A percentile compares a stretch with the other conserved stretches of the same genome.
Conservation (phyloP, 2,797 vertebrate genomes). For the Cottoperca gobio region DNA sequence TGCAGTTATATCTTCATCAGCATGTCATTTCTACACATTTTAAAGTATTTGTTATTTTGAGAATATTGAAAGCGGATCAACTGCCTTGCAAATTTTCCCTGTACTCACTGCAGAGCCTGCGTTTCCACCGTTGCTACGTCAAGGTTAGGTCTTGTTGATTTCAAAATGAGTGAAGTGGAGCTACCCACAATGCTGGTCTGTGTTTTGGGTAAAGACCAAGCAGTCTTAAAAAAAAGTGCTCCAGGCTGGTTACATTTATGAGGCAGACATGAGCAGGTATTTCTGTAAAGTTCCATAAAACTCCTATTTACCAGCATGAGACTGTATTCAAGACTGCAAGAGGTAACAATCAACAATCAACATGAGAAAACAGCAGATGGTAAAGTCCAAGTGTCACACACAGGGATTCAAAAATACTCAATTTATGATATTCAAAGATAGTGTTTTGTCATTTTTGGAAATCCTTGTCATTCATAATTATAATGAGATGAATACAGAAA, state of each 20-base stretch:
- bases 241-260: constrained; percentile 60
- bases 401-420: constrained; percentile 13
- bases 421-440: constrained; percentile 8
- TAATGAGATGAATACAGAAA: constrained; percentile 34
- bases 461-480: constrained; percentile 28
- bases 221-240: constrained; percentile 55
- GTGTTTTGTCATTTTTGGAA: constrained; percentile 21
- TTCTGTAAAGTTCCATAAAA: constrained; percentile 54
- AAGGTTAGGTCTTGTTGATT: constrained; percentile 72
- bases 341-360: neutral
- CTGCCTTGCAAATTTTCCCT: constrained; percentile 39
- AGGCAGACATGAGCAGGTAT: constrained; percentile 11
- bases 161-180: constrained; percentile 68
- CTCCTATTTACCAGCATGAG: neutral
- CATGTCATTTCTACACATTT: neutral
- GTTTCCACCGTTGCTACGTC: constrained; percentile 65
- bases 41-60: neutral
- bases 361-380: neutral
- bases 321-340: neutral
- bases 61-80: constrained; percentile 19
- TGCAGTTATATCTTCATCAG: neutral
- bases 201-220: constrained; percentile 70
- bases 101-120: constrained; percentile 24
- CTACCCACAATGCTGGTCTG: constrained; percentile 60
- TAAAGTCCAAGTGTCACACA: neutral